Base-by-base conservation (phyloP, 2,797 vertebrate species). In the Platalea minor region DNA sequence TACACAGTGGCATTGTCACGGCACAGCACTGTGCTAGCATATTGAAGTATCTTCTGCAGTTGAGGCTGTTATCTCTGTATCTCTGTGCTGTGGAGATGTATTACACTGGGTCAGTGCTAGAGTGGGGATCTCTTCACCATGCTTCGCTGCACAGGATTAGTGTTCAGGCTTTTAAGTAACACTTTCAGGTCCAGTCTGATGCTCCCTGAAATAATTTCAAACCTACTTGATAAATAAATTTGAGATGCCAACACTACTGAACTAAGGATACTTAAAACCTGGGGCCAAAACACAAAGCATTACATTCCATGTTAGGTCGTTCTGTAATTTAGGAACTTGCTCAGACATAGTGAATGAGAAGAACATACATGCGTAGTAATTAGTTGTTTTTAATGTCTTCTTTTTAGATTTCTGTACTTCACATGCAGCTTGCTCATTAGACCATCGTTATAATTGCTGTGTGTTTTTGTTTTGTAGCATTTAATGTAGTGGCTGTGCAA, bases 131-230 rank as follows among this genome's bases (percentile, higher is more conserved):
- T 46, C 67, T 53, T 43, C 41, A 8, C 13, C 29, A 1, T 8
- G 18, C 10, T 28, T 37, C 0, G 0, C 46, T 77, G 60, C 24
- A 6, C 61, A 28, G 28, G 9, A 10, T 24, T 41, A 25, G 5
- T 5, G 6, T 17, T 75, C 18, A 35, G 57, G 43, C 63, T 83
- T 72, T 54, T 11, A n/a, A 67, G 23, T 12, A n/a, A 19, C 5
- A 7, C 56, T 77, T 45, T 17, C 43, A 39, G 25, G 23, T 75
- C 29, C 57, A 53, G 17, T 17, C 13, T 23, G 60, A 31, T 54
- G 48, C 35, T 45, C 35, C 72, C n/a, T 64, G 17, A 59, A 56
- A 43, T 79, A 0, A 29, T 39, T 85, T 73, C 28, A 60, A 25
- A 45, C 10, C 17, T 41, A 4, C 29, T 14, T 72, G 53, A 35